Evolutionary conservation across 2,797 vertebrate species (phyloP), one percentile per base, ranked within the genome.

Genomic region (Parauchenoglanis punctatus): DNA sequence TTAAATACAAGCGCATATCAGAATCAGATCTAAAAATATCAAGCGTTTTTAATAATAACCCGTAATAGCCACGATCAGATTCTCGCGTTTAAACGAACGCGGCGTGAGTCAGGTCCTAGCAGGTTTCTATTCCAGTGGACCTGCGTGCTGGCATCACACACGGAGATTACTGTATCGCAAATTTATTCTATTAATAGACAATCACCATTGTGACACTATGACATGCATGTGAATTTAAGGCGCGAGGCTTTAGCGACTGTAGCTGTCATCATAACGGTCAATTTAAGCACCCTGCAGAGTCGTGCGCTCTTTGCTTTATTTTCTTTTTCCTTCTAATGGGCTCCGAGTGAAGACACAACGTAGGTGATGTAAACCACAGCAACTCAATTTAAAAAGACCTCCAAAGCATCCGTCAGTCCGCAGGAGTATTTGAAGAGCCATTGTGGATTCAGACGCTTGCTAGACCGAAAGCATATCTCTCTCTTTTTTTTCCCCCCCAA

Each of bases 331-430:
- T 46, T 63, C 58, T 81, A 81, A 81, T 65, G 40, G 17, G 59
- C 81, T n/a, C 15, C 7, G 59, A 49, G 61, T 49, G 61, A 65
- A 82, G 59, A 65, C 81, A 82, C 44, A 28, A 25, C n/a, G 44
- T 11, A 82, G 81, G 81, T 82, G 81, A 82, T 82, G 81, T 82
- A 82, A 82, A 82, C 59, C 81, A 2, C 5, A 82, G 59, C 61
- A 82, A 82, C 81, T 65, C n/a, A 49, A 67, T 65, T 65, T 49
- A 65, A 52, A 82, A 65, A 82, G 61, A 89, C 86, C 89, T 87
- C 81, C 81, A 31, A 82, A 82, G 40, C 61, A 44, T 59, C 20
- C 20, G 31, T 81, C 77, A 61, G 17, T 40, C 7, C 15, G 28
- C 54, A 3, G 23, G 63, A 65, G 0, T 82, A 82, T 82, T 52